phyloP scores from a whole-genome alignment of 2,113 vertebrate genomes.

The Bambusicola thoracicus region DNA sequence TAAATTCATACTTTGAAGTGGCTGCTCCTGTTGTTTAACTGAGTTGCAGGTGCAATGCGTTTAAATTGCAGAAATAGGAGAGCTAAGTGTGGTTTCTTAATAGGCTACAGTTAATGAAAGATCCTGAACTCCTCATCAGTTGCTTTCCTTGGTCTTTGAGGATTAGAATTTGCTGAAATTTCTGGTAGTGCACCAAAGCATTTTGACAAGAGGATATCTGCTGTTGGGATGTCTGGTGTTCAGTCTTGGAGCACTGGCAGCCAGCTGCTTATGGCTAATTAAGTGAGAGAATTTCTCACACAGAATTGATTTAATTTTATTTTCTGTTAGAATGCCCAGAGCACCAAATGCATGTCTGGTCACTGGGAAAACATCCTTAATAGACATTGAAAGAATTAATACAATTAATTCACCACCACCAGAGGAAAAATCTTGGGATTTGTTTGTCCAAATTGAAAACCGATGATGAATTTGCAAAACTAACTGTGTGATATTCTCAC shows the following conservation, averaged over 20 bases:
- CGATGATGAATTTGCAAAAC: neutral
- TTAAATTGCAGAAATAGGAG: neutral
- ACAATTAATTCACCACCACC: conserved; percentile 16
- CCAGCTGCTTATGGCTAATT: conserved; percentile 21
- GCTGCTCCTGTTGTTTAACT: neutral
- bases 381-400: neutral
- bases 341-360: neutral
- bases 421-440: neutral
- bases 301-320: conserved; percentile 34
- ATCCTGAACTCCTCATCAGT: neutral
- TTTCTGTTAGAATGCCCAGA: conserved; percentile 39
- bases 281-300: conserved; percentile 19
- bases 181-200: neutral
- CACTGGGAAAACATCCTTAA: neutral
- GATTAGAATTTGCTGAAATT: neutral
- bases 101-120: neutral
- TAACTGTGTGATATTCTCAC: neutral
- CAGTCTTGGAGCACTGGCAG: neutral
- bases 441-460: neutral
- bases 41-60: neutral
- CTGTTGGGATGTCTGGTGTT: neutral
- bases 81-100: neutral
- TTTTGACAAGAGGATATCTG: neutral
- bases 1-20: neutral
- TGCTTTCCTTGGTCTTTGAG: neutral